phyloP scores from a whole-genome alignment of 2,113 vertebrate genomes.

The Sterna hirundo region DNA sequence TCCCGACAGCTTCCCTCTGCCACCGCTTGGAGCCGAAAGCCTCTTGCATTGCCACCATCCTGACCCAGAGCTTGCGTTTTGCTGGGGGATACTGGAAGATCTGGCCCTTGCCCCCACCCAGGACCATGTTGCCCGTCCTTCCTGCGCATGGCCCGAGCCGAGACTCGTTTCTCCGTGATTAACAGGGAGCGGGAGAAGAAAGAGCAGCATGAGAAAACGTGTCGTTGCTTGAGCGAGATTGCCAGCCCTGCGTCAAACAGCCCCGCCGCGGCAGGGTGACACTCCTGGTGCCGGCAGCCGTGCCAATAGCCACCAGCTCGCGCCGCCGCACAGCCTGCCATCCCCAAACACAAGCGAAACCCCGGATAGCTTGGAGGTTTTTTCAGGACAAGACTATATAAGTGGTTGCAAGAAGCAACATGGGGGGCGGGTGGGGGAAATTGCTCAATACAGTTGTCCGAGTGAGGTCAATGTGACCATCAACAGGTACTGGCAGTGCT shows the following conservation, averaged over 20 bases:
- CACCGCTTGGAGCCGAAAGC: rapidly evolving
- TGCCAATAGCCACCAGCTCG: not conserved
- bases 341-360: not conserved
- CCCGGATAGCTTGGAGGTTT: not conserved
- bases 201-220: not conserved
- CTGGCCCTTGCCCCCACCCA: not conserved
- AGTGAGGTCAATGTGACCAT: not conserved
- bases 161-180: not conserved
- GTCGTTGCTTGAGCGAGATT: not conserved
- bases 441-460: rapidly evolving
- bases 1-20: rapidly evolving
- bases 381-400: not conserved
- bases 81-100: not conserved
- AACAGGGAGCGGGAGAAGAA: not conserved
- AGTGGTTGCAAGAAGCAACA: not conserved
- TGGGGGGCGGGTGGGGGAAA: not conserved
- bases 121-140: not conserved
- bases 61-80: not conserved
- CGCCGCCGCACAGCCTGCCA: not conserved
- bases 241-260: not conserved
- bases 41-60: rapidly evolving
- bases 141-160: rapidly evolving
- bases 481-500: rapidly evolving
- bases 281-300: not conserved
- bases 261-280: not conserved